A percentile compares a stretch with the other conserved stretches of the same genome.
These are phyloP conservation scores for Drosophila macrothrix DNA, from an alignment of 2,888 invertebrate species.

Conservation along the genomic window DNA sequence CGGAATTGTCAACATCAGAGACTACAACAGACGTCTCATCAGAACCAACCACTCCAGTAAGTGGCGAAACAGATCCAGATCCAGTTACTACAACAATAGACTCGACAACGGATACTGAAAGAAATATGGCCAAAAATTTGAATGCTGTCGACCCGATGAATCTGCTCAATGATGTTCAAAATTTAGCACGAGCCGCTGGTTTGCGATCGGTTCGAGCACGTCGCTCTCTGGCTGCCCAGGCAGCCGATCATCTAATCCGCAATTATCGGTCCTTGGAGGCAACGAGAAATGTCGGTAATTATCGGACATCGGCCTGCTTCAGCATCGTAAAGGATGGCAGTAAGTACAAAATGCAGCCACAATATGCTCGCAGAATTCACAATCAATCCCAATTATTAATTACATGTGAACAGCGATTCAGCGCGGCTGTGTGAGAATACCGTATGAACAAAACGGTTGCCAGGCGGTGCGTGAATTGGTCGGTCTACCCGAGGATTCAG, in stretches of 20 bases:
- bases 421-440: slow-evolving; percentile 72
- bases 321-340: slow-evolving; percentile 51
- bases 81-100: not conserved
- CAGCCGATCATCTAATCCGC: slow-evolving; percentile 56
- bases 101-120: not conserved
- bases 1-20: not conserved
- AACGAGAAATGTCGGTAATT: slow-evolving; percentile 32
- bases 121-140: not conserved
- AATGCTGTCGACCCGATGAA: too few relatives aligned
- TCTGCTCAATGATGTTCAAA: not conserved
- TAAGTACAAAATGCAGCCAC: slow-evolving; percentile 21
- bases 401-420: slow-evolving; percentile 33
- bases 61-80: not conserved
- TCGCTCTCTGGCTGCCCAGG: slow-evolving; percentile 57
- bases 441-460: slow-evolving; percentile 38
- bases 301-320: slow-evolving; percentile 64
- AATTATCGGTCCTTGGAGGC: slow-evolving; percentile 67
- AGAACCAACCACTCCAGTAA: not conserved
- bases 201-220: slow-evolving; percentile 15
- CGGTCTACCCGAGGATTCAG: not conserved
- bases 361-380: not conserved
- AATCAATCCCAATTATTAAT: not conserved
- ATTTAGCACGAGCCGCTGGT: not conserved
- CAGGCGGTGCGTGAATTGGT: slow-evolving; percentile 48
- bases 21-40: too few relatives aligned